Conservation (phyloP, 2,888 invertebrate species). For the Cantharis rustica region DNA sequence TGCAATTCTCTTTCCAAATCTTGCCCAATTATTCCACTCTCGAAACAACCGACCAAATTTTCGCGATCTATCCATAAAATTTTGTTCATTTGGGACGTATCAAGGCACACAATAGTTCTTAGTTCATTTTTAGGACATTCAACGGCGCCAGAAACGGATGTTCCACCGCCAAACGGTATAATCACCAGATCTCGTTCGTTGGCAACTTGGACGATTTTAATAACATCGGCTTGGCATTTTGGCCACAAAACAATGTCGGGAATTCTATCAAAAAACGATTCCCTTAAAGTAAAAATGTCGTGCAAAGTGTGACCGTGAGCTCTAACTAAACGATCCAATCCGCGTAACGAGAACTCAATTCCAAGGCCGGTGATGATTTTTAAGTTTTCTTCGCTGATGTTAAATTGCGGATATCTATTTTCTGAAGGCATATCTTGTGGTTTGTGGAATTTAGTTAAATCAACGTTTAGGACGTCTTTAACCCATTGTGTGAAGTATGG, state of each 20-base stretch:
- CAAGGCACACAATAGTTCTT: constrained; percentile 84
- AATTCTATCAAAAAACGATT: constrained; percentile 77
- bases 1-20: constrained; percentile 87
- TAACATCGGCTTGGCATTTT: constrained; percentile 82
- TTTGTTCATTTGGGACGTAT: constrained; percentile 95
- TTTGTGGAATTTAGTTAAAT: constrained; percentile 60
- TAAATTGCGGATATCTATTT: constrained; percentile 68
- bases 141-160: constrained; percentile 87
- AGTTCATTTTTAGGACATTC: constrained; percentile 80
- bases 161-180: constrained; percentile 95
- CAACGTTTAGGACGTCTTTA: constrained; percentile 70
- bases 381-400: constrained; percentile 65
- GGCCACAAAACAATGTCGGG: constrained; percentile 97
- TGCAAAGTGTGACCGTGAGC: constrained; percentile 93
- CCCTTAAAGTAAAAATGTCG: constrained; percentile 81
- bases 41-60: constrained; percentile 80
- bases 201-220: constrained; percentile 77
- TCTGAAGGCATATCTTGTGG: constrained; percentile 60
- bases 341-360: constrained; percentile 71
- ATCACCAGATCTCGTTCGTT: constrained; percentile 76
- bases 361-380: constrained; percentile 61
- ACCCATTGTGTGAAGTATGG: constrained; percentile 87
- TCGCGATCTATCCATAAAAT: constrained; percentile 91
- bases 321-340: constrained; percentile 82
- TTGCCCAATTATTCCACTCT: constrained; percentile 93